Base-by-base conservation (phyloP, 2,797 vertebrate genomes). In the Bufotes viridis region DNA sequence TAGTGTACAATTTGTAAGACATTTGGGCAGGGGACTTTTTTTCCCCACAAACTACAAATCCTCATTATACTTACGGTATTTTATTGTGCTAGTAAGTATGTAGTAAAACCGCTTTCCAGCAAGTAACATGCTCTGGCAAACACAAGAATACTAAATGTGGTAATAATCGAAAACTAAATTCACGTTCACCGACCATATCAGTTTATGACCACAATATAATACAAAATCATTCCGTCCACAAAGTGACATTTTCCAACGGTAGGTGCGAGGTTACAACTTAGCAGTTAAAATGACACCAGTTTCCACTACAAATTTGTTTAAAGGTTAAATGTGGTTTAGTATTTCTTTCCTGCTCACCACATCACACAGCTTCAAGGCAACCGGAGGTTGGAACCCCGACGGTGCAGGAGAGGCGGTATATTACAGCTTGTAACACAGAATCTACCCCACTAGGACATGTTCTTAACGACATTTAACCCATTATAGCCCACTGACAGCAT, bases 1-100 rank as follows among this genome's bases (percentile, higher is more conserved):
- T 82, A 88, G 82, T 58, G 65, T 57, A 57, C 60, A 81, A 85
- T 81, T 53, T 88, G 82, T 34, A 81, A 75, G 22, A 67, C 13
- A 72, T 70, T 34, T 9, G 57, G 78, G 53, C 65, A 24, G n/a
- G 55, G 60, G 58, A 61, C 3, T 24, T 58, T 22, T 53, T 15
- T 18, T 20, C 49, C 49, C 29, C 20, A 26, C 34, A 42, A 65
- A 15, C 34, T 81, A 81, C 18, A 81, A 81, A 81, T 51, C 34
- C 80, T 51, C 42, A n/a, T 65, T 81, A 51, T 24, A 51, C 34
- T 63, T 20, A 42, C 0, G 42, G 42, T 42, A 61, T 81, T 65
- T 65, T 65, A 81, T 81, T 81, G 20, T 67, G 51, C 5, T 65
- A 22, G 22, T 81, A 20, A 81, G 34, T 76, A 74, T 10, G 53